phyloP scores from a whole-genome alignment of 2,888 invertebrate species.

The Notodonta ziczac region DNA sequence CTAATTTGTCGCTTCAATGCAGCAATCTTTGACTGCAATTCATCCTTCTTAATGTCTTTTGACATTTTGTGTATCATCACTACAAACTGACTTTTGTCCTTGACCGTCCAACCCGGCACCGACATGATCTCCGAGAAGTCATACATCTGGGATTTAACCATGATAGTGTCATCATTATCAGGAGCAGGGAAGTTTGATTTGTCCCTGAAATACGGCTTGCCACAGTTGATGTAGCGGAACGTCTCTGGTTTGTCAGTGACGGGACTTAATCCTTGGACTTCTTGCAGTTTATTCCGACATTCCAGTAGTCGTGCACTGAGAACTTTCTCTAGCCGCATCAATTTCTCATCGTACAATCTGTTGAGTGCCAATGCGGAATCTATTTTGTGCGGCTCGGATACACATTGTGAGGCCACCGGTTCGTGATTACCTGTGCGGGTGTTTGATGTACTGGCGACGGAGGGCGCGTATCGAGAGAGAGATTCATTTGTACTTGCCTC shows the following conservation, averaged over 20 bases:
- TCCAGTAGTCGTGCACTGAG: constrained; percentile 56
- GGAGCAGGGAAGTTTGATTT: constrained; percentile 74
- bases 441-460: constrained; percentile 14
- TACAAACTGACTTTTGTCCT: constrained; percentile 83
- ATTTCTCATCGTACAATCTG: constrained; percentile 61
- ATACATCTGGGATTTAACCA: constrained; percentile 62
- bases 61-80: constrained; percentile 73
- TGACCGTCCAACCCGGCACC: constrained; percentile 82
- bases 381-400: constrained; percentile 43
- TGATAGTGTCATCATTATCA: constrained; percentile 86
- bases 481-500: constrained; percentile 27
- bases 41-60: constrained; percentile 44
- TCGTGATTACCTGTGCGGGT: constrained; percentile 9
- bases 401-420: neutral
- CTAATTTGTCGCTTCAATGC: constrained; percentile 40
- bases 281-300: constrained; percentile 58
- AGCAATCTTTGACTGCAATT: constrained; percentile 48
- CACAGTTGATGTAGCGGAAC: constrained; percentile 67
- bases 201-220: constrained; percentile 89
- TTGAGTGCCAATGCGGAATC: constrained; percentile 65
- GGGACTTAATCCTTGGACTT: constrained; percentile 32
- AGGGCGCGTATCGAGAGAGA: constrained; percentile 21
- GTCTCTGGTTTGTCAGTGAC: constrained; percentile 34
- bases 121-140: constrained; percentile 76
- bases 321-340: constrained; percentile 58